Conservation (phyloP, 1,140 invertebrate genomes). For the Frieseomelitta varia region DNA sequence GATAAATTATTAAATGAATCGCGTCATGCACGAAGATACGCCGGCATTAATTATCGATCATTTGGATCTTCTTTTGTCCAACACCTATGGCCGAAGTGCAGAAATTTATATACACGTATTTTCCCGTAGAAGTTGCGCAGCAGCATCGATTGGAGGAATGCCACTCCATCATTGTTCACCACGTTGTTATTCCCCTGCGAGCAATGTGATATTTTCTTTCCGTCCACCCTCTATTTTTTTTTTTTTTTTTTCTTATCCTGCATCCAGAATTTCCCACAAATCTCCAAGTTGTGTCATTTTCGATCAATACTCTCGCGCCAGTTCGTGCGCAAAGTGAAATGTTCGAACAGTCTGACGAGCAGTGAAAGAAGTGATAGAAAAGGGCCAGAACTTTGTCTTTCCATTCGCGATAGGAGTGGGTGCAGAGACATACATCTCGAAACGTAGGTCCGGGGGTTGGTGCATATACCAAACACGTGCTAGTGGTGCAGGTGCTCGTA, state of each 20-base stretch:
- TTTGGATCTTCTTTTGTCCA: neutral
- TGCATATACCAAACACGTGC: slow-evolving; percentile 27
- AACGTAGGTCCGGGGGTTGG: neutral
- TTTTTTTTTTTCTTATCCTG: neutral
- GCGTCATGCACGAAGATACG: neutral
- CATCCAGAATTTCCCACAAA: neutral
- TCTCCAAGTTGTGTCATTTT: neutral
- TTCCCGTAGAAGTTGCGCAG: neutral
- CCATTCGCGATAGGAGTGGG: neutral
- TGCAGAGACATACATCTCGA: neutral
- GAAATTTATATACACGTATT: neutral
- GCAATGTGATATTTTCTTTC: neutral
- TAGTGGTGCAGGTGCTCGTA: slow-evolving; percentile 34
- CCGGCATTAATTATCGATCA: neutral
- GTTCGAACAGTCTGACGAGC: no score
- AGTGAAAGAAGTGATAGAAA: neutral
- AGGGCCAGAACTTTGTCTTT: neutral
- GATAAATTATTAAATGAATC: slow-evolving; percentile 1
- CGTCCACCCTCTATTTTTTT: neutral
- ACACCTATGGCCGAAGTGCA: no score
- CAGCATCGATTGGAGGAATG: neutral
- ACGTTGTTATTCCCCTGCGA: slow-evolving; percentile 6
- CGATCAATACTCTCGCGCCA: neutral
- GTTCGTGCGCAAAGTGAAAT: neutral
- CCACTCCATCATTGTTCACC: neutral